phyloP scores from a whole-genome alignment of 2,113 vertebrate genomes.

The Dunckerocampus dactyliophorus region DNA sequence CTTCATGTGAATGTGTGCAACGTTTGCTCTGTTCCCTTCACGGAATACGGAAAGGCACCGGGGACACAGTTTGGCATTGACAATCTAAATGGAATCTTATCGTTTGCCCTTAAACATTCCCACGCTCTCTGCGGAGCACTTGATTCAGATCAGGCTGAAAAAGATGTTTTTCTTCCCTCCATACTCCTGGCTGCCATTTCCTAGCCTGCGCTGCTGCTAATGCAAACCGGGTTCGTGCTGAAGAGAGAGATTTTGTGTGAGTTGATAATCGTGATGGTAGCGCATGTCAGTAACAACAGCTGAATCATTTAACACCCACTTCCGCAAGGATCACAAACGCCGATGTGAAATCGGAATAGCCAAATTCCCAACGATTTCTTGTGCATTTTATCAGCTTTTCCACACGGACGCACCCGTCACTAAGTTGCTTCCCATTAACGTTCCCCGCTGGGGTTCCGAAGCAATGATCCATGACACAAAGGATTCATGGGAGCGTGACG shows the following conservation, averaged over 20 bases:
- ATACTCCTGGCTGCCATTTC: conserved; percentile 14
- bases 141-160: conserved; percentile 48
- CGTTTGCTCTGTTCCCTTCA: conserved; percentile 19
- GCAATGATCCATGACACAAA: conserved; percentile 59
- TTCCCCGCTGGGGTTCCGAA: conserved; percentile 24
- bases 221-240: not conserved
- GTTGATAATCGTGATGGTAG: not conserved
- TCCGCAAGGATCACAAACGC: conserved; percentile 5
- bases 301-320: conserved; percentile 10
- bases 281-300: not conserved
- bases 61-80: conserved; percentile 29
- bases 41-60: conserved; percentile 33
- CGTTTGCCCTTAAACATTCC: conserved; percentile 44
- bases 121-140: conserved; percentile 18
- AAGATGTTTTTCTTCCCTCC: conserved; percentile 17
- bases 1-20: not conserved
- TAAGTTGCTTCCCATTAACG: conserved; percentile 27
- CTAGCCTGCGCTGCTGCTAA: not conserved
- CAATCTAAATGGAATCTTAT: conserved; percentile 59
- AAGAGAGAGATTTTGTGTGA: not conserved
- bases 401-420: conserved; percentile 13
- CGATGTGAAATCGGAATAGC: not conserved
- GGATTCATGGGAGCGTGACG: conserved; percentile 61
- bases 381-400: conserved; percentile 29
- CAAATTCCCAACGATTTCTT: conserved; percentile 20